Base-by-base conservation (phyloP, 1,140 invertebrate genomes). In the Gonioctena quinquepunctata region DNA sequence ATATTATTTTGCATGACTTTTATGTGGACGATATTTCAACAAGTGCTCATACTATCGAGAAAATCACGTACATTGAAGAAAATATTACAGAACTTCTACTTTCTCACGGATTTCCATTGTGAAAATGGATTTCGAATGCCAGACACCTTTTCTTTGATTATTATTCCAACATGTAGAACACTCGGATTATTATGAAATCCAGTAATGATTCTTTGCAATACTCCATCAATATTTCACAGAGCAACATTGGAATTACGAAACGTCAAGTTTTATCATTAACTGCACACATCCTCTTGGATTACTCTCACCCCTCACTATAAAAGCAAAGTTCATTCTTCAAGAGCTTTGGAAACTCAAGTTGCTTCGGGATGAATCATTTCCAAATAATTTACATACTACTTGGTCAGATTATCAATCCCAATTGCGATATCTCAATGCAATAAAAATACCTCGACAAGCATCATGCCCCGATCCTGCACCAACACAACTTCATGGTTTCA, bases 11-110 rank as follows among this genome's bases (percentile, higher is more conserved):
- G 56, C 71, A 69, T 8, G 81, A 83, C 69, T 76, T 83, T 16
- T 85, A 84, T 65, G 81, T 84, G 8, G 85, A 88, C 70, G 84
- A 87, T 75, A 52, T 83, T 2, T 33, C 84, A 16, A 78, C 78
- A 18, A 83, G 85, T 3, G 73, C 70, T 1, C 23, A 79, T 2
- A 77, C 75, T 1, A 49, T 81, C 16, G 69, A 83, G 6, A 27
- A 62, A 6, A 42, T 42, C n/a, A 13, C 11, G 33, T 19, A 57
- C 11, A 57, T 57, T 57, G 19, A 57, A 19, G 49, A 67, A 54
- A 60, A 79, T 66, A 28, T 81, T n/a, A 63, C 28, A 11, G 11
- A 61, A 18, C 49, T 77, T 28, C 57, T 79, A 49, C 16, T 60
- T 19, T 57, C 60, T 0, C 68, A 48, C 16, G 71, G 76, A 16